Base-by-base conservation (phyloP, 2,888 invertebrate species). In the Venustoraphidia nigricollis region DNA sequence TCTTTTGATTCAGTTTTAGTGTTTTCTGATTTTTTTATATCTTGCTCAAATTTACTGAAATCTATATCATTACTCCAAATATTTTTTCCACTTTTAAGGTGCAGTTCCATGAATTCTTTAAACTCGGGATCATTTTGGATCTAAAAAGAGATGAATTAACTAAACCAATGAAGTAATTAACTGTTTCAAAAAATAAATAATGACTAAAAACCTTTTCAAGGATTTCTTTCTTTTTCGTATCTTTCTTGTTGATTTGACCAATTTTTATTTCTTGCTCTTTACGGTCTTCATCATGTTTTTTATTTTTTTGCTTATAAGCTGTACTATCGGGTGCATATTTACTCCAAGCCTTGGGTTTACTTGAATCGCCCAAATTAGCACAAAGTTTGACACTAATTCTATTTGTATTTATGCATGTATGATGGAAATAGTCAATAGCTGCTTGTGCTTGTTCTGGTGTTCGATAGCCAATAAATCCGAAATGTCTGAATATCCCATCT, bases 391-490 rank as follows among this genome's bases (percentile, higher is more conserved):
- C 90, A 56, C 74, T 72, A 52, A 97, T 84, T 68, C 77, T 83
- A 59, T 78, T 79, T 1, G 91, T 86, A 55, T 85, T 83, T 46
- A 97, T 79, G 62, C 79, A 95, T 2, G 88, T 81, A 50, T 87
- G 83, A 66, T 97, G 75, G 55, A 92, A 90, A 60, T 81, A 79
- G 13, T 83, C 71, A 36, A 81, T 71, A 0, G 96, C 96, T 36
- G 71, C 72, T 44, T 76, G 61, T 0, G 93, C 95, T 60, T 90
- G 84, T 44, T 81, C 78, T 52, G 84, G 85, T 17, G 73, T 79
- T 60, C 87, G 81, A 65, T 80, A 97, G 8, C 97, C 97, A 56
- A 98, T 71, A 62, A 97, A 97, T 5, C 84, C 92, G 69, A 97
- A 97, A 58, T 86, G 83, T 50, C 97, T 75, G 64, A 97, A 97